Percentiles rank a stretch among this genome's conserved stretches.
These are phyloP conservation scores for Otocyon megalotis DNA, from an alignment of 2,113 vertebrate genomes.

Conservation along the genomic window DNA sequence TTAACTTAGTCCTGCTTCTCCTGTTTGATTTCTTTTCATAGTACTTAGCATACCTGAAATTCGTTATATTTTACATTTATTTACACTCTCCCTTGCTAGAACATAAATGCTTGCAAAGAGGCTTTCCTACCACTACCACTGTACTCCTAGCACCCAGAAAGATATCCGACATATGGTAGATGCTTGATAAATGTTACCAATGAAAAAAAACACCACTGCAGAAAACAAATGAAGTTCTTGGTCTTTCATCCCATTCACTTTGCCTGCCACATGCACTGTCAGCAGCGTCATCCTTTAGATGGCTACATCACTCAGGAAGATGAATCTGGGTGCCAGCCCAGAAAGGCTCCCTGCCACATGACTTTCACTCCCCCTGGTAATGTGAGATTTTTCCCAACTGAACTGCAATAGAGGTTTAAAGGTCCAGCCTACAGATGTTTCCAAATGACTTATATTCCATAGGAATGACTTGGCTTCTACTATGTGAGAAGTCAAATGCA, in stretches of 20 bases:
- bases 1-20: neutral
- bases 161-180: neutral
- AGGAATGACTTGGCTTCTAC: conserved; percentile 46
- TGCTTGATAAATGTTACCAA: neutral
- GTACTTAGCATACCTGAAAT: conserved; percentile 20
- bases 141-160: neutral
- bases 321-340: neutral
- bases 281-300: neutral
- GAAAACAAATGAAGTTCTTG: neutral
- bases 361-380: conserved; percentile 25
- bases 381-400: neutral
- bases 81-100: neutral
- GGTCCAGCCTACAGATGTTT: conserved; percentile 23
- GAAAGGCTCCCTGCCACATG: neutral
- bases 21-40: conserved; percentile 35
- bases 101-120: neutral
- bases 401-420: conserved; percentile 56
- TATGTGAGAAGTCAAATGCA: conserved; percentile 20
- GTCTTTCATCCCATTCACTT: neutral
- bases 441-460: conserved; percentile 24
- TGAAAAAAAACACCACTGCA: conserved; percentile 15
- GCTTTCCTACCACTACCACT: neutral
- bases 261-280: neutral
- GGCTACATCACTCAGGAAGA: conserved; percentile 29
- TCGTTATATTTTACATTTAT: conserved; percentile 9